Conservation (phyloP, 2,113 vertebrate species). For the Balaeniceps rex region DNA sequence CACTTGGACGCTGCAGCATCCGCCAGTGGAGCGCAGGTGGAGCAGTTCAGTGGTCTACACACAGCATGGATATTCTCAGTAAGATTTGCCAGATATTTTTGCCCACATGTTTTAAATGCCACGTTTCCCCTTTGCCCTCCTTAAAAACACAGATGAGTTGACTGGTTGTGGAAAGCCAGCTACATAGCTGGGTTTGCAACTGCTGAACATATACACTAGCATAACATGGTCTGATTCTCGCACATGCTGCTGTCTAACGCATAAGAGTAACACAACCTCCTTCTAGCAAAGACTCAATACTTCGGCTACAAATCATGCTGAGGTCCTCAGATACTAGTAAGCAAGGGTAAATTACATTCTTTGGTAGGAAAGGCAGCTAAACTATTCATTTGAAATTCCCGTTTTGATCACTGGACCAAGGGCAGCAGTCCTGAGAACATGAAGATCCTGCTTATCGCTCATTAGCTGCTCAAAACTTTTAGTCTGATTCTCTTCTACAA, state of each 20-base stretch:
- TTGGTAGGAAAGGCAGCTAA: neutral
- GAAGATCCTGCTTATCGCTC: neutral
- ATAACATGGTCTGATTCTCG: neutral
- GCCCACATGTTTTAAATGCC: neutral
- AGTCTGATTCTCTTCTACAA: neutral
- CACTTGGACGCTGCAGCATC: neutral
- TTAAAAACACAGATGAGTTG: neutral
- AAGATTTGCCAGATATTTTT: neutral
- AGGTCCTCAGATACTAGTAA: neutral
- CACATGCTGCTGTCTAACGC: fast-evolving
- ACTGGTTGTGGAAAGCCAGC: neutral
- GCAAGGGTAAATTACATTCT: neutral
- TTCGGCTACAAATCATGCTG: neutral
- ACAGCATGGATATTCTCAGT: neutral
- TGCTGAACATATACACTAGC: neutral
- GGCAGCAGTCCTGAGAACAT: neutral
- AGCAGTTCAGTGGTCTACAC: neutral
- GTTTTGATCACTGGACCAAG: neutral
- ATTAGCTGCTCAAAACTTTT: neutral
- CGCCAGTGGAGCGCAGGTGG: neutral
- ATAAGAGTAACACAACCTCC: neutral
- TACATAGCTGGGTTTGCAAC: neutral
- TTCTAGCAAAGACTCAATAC: neutral
- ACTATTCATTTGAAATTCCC: neutral
- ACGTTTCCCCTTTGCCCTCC: neutral